Evolutionary conservation across 1,140 invertebrate genomes (phyloP), one percentile per base, ranked within the genome.

Genomic region (Heliconius congener): DNA sequence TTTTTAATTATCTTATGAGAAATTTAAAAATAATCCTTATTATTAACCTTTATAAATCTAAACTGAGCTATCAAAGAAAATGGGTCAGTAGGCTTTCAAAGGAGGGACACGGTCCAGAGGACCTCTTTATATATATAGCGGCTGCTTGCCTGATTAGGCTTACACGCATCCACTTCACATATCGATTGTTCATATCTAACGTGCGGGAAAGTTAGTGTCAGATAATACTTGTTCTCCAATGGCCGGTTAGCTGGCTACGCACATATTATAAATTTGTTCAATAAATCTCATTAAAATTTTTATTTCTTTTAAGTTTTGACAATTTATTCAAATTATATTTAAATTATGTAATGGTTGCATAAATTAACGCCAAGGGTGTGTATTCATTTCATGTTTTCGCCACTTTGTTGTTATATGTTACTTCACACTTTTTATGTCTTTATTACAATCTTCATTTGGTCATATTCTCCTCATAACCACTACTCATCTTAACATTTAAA

Each of bases 151-250:
- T 92, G 91, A 92, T 92, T 93, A 90, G 85, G 75, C 88, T 81
- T 84, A 86, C 83, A 90, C 86, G 83, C 85, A 91, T 84, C 85
- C 85, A 87, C 85, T 86, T 85, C 87, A 84, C 81, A 81, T 93
- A 93, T 93, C 86, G 90, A 93, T 93, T 92, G 84, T 73, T 81
- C 83, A 87, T 91, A 91, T 92, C 88, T 89, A 84, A 83, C 80
- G 81, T 74, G 71, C 82, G 86, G 81, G 81, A 87, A 87, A 84
- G 86, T 88, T 93, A 93, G 91, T 93, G 81, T 83, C 80, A 87
- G 87, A 91, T 92, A 91, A 91, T 88, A 89, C 91, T 83, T 84
- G 88, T 85, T 84, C 84, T 87, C 86, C 81, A 88, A 88, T 90
- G 86, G 90, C 87, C 83, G 91, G 83, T 79, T 89, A 85, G 79